Conservation (phyloP, 1,140 invertebrate genomes). For the Saccostrea cuccullata region DNA sequence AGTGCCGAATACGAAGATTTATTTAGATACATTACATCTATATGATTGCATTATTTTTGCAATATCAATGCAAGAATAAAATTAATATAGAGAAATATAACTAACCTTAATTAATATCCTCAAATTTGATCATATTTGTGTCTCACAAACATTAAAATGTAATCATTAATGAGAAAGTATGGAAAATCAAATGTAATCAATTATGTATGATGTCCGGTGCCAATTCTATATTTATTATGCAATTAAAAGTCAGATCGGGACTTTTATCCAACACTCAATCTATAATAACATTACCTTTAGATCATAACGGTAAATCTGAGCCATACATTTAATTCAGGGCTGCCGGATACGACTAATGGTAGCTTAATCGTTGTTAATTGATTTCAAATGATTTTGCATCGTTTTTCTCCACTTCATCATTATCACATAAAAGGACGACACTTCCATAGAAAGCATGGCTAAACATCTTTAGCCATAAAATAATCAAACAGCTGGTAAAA, state of each 20-base stretch:
- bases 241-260: not conserved
- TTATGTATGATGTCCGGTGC: not conserved
- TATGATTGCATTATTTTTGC: too few species aligned
- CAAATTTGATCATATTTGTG: too few species aligned
- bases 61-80: too few species aligned
- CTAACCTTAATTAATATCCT: too few species aligned
- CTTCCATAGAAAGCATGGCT: slow-evolving; percentile 12
- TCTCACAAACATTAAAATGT: too few species aligned
- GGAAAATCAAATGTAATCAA: slow-evolving; percentile 9
- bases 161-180: not conserved
- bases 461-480: not conserved
- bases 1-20: too few species aligned
- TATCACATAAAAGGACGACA: slow-evolving; percentile 1
- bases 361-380: slow-evolving; percentile 12
- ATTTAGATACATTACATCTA: too few species aligned
- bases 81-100: too few species aligned
- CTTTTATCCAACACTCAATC: slow-evolving; percentile 3
- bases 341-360: not conserved
- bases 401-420: slow-evolving; percentile 2
- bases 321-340: not conserved
- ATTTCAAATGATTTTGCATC: slow-evolving; percentile 5
- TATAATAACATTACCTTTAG: not conserved
- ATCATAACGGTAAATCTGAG: slow-evolving; percentile 8
- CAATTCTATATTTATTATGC: slow-evolving; percentile 12
- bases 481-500: not conserved